Evolutionary conservation across 2,113 vertebrate genomes (phyloP).

Genomic region (Vicugna pacos): DNA sequence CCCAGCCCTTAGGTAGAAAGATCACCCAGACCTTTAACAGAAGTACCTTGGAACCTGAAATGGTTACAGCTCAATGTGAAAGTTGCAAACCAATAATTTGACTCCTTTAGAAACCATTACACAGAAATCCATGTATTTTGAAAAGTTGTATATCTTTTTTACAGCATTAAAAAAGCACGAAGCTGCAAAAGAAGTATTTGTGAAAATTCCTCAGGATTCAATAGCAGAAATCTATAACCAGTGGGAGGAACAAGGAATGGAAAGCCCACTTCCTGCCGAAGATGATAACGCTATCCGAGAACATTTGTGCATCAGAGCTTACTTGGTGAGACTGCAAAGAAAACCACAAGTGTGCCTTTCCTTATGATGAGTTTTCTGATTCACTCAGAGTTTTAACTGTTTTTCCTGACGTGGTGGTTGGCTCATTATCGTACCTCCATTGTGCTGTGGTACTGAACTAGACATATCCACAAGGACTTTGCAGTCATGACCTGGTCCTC

Average conservation of each 20-base stretch:
- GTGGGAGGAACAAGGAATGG: slow-evolving; percentile 93
- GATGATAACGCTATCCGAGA: slow-evolving; percentile 97
- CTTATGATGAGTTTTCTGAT: not conserved
- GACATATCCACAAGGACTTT: not conserved
- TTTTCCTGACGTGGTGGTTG: not conserved
- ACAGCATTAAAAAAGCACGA: slow-evolving; percentile 96
- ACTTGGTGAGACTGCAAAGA: slow-evolving; percentile 91
- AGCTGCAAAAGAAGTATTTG: slow-evolving; percentile 96
- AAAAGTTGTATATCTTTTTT: slow-evolving; percentile 60
- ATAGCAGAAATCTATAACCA: slow-evolving; percentile 96
- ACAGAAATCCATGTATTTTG: slow-evolving; percentile 26
- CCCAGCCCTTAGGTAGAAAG: not conserved
- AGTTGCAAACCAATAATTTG: not conserved
- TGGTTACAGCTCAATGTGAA: not conserved
- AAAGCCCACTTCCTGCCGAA: slow-evolving; percentile 92
- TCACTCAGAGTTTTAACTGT: not conserved
- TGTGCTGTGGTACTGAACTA: not conserved
- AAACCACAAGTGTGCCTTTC: not conserved
- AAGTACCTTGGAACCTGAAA: not conserved
- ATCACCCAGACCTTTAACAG: not conserved
- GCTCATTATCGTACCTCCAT: not conserved
- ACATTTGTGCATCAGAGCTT: slow-evolving; percentile 96
- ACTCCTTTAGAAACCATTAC: not conserved
- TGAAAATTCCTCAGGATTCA: slow-evolving; percentile 97
- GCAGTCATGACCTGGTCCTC: not conserved